Base-by-base conservation (phyloP, 2,888 invertebrate species). In the Chalcosyrphus nemorum region DNA sequence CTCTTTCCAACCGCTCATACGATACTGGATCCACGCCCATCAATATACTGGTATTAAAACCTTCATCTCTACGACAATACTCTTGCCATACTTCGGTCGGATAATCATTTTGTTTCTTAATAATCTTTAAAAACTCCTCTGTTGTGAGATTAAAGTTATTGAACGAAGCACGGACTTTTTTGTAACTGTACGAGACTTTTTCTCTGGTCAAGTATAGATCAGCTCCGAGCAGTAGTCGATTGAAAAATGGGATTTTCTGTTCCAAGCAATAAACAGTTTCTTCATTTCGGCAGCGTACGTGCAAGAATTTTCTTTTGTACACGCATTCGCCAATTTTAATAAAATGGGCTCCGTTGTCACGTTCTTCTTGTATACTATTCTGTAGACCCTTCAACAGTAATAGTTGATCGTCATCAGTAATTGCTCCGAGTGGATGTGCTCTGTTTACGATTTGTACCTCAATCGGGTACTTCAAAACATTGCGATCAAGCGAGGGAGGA, bases 71-170 rank as follows among this genome's bases (percentile, higher is more conserved):
- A 1, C 43, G 50, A 1, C 19, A 6, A 6, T 13, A 45, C 4
- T 54, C 6, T 13, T 3, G 15, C 76, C 76, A 77, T 11, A 2
- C 2, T 1, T 78, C 78, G 1, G 72, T 72, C 0, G 32, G 50
- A 57, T 24, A 72, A 9, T 13, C 43, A 19, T 78, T 78, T 52
- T 78, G 72, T 35, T 72, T 78, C 7, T 71, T 72, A 5, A 78
- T 65, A 1, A 65, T 52, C 6, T 72, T 24, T 0, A 78, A 43
- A 29, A 72, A 57, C 2, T 78, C 41, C 1, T 72, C 57, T 6
- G 57, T 9, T 27, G 72, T 72, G 4, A 72, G 9, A 21, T 24
- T 6, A n/a, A 9, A 56, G 27, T 72, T 41, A 0, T 15, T 11
- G 0, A 78, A 1, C 15, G 4, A 0, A 4, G 56, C 45, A 0